A percentile compares a stretch with the other conserved stretches of the same genome.
Conservation (phyloP, 2,888 invertebrate species). For the Hemithea aestivaria region DNA sequence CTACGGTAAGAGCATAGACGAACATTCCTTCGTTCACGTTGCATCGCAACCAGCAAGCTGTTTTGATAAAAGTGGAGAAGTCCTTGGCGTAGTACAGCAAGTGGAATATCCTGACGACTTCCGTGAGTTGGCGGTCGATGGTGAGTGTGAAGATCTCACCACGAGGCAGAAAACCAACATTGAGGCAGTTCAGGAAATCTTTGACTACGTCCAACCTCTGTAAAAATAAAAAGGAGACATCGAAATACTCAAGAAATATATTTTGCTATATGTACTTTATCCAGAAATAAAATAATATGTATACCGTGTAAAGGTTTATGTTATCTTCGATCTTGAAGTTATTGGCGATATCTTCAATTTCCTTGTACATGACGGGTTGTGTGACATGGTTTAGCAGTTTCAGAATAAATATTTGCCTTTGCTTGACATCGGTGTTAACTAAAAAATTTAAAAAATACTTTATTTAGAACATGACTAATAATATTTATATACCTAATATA, state of each 20-base stretch:
- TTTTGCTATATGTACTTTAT: too few relatives aligned
- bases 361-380: constrained; percentile 68
- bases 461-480: not conserved
- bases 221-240: constrained; percentile 20
- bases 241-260: too few relatives aligned
- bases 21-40: constrained; percentile 79
- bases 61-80: constrained; percentile 68
- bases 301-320: constrained; percentile 54
- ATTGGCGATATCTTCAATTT: constrained; percentile 61
- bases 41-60: constrained; percentile 74
- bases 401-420: constrained; percentile 67
- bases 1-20: constrained; percentile 74
- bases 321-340: constrained; percentile 65
- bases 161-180: constrained; percentile 77
- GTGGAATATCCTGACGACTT: constrained; percentile 74
- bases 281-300: too few relatives aligned
- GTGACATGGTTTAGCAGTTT: constrained; percentile 74
- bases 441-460: constrained; percentile 17
- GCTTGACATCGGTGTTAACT: constrained; percentile 53
- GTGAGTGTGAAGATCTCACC: constrained; percentile 74
- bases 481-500: too few relatives aligned
- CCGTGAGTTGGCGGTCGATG: constrained; percentile 69
- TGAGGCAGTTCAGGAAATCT: constrained; percentile 71
- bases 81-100: constrained; percentile 75
- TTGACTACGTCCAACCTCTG: constrained; percentile 79